phyloP scores from a whole-genome alignment of 2,888 invertebrate genomes.

The Spisula subtruncata region DNA sequence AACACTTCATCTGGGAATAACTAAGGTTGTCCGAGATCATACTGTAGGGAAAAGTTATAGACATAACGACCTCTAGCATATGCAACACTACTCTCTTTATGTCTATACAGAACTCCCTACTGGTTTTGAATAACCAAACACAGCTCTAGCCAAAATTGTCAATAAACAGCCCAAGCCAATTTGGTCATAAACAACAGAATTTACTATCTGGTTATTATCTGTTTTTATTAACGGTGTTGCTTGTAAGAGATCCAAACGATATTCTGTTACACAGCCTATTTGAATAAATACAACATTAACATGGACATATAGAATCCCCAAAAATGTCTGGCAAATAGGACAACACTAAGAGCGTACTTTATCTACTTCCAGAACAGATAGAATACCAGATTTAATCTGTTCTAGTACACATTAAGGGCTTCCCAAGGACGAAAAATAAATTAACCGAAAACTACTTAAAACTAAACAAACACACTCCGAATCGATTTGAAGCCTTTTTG shows the following conservation, averaged over 20 bases:
- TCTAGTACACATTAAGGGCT: background rate
- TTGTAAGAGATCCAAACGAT: background rate
- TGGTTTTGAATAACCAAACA: constrained; percentile 1
- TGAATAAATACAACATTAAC: background rate
- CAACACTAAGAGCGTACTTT: background rate
- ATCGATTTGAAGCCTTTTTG: background rate
- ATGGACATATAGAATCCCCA: background rate
- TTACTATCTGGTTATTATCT: background rate
- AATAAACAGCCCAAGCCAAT: too few relatives aligned
- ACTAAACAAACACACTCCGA: background rate
- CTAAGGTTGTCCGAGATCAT: background rate
- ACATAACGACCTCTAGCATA: background rate
- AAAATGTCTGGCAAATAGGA: background rate
- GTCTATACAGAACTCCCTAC: background rate
- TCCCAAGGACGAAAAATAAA: background rate
- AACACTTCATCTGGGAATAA: background rate
- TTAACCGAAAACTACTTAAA: background rate
- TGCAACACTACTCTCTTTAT: background rate
- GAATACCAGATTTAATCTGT: background rate
- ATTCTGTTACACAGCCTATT: background rate
- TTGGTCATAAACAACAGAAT: background rate
- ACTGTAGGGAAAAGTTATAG: background rate
- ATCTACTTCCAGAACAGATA: background rate
- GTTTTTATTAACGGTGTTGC: background rate
- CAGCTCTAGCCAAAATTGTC: background rate